A percentile compares a stretch with the other conserved stretches of the same genome.
phyloP scores from a whole-genome alignment of 2,113 vertebrate genomes.

The Hippocampus comes region DNA sequence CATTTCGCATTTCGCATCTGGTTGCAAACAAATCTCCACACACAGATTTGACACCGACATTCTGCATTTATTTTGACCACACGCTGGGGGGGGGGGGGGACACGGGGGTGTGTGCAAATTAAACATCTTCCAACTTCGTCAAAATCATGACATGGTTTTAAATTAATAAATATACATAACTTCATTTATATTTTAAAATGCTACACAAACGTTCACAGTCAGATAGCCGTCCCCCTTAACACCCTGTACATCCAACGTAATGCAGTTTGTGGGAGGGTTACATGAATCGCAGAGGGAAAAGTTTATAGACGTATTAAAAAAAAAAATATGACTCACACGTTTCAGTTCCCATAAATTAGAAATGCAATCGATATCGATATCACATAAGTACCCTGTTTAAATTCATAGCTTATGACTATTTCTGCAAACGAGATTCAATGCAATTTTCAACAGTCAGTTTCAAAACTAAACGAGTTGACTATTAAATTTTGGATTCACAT shows the following conservation, averaged over 20 bases:
- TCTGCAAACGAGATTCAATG: constrained; percentile 31
- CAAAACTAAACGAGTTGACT: constrained; percentile 7
- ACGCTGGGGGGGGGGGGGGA: constrained; percentile 55
- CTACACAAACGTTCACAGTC: constrained; percentile 87
- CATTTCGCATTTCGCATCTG: not conserved
- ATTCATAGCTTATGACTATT: constrained; percentile 24
- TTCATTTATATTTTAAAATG: constrained; percentile 82
- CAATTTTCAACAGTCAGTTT: constrained; percentile 22
- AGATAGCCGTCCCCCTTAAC: constrained; percentile 38
- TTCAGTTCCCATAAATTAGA: constrained; percentile 30
- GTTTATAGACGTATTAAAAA: not conserved
- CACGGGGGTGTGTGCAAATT: constrained; percentile 68
- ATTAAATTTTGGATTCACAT: constrained; percentile 22
- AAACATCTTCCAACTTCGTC: constrained; percentile 73
- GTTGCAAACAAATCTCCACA: constrained; percentile 6
- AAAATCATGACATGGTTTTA: constrained; percentile 79
- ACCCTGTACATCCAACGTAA: constrained; percentile 46
- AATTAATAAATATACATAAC: constrained; percentile 88
- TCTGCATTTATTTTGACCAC: constrained; percentile 77
- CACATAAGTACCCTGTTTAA: constrained; percentile 60
- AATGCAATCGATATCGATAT: constrained; percentile 4
- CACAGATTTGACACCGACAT: constrained; percentile 47
- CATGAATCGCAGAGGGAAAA: constrained; percentile 29
- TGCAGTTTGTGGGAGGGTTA: constrained; percentile 13
- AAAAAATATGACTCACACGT: constrained; percentile 10